A percentile compares a stretch with the other conserved stretches of the same genome.
Conservation (phyloP, 2,797 vertebrate genomes). For the Heterohyrax brucei region DNA sequence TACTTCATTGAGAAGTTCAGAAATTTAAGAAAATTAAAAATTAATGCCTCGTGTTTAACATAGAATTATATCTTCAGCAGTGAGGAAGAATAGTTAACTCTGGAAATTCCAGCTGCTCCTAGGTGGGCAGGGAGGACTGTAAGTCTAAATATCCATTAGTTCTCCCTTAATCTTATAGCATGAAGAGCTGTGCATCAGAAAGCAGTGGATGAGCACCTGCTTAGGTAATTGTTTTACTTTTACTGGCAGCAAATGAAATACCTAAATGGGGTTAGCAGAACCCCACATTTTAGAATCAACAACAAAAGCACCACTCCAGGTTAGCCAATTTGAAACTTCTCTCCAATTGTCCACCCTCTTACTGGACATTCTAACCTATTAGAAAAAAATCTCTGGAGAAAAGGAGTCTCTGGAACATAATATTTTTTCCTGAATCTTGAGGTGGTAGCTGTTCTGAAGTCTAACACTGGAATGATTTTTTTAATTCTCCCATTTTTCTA, state of each 20-base stretch:
- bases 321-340: not conserved
- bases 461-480: not conserved
- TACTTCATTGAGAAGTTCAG: not conserved
- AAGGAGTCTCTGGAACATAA: not conserved
- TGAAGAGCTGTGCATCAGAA: not conserved
- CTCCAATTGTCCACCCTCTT: not conserved
- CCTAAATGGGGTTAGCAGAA: not conserved
- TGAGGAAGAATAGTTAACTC: not conserved
- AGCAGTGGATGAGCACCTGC: not conserved
- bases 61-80: conserved; percentile 18
- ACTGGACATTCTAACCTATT: not conserved
- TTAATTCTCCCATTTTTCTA: not conserved
- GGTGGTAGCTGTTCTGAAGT: not conserved
- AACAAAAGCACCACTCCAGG: not conserved
- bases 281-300: not conserved
- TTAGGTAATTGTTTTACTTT: not conserved
- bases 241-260: not conserved
- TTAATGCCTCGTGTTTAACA: not conserved
- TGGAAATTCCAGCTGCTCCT: not conserved
- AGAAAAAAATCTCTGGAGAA: not conserved
- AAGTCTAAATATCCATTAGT: not conserved
- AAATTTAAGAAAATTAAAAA: not conserved
- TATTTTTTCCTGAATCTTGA: not conserved
- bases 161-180: not conserved
- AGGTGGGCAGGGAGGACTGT: not conserved